phyloP scores from a whole-genome alignment of 2,113 vertebrate species.

The Pycnonotus jocosus region DNA sequence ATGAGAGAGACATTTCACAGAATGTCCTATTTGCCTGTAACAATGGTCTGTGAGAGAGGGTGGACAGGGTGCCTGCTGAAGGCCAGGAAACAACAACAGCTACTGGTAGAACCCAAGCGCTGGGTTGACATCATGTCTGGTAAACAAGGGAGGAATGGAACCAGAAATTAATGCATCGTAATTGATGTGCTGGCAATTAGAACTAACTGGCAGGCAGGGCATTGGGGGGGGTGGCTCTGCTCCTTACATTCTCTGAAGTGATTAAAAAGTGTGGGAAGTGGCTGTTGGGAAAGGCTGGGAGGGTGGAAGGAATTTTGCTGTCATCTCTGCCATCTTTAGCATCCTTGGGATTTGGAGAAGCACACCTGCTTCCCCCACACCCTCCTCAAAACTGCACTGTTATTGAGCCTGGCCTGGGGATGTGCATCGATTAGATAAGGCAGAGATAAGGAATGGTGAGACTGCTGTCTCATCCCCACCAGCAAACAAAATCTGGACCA shows the following conservation, averaged over 20 bases:
- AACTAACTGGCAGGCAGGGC: not conserved
- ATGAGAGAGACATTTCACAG: not conserved
- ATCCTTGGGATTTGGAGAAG: slow-evolving; percentile 20
- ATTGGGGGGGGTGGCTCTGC: not conserved
- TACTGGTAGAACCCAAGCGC: not conserved
- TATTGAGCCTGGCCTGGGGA: not conserved
- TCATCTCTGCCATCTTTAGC: not conserved
- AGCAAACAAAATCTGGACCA: not conserved
- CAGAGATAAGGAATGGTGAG: not conserved
- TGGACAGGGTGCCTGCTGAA: not conserved
- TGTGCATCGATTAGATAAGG: not conserved
- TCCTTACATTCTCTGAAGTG: not conserved
- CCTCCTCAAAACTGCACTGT: not conserved
- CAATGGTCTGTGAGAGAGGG: not conserved
- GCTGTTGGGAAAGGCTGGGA: not conserved
- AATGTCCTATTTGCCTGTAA: not conserved
- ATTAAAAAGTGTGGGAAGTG: not conserved
- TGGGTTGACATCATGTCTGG: slow-evolving; percentile 33
- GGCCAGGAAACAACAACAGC: not conserved
- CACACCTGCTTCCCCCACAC: not conserved
- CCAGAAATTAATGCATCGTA: slow-evolving; percentile 33
- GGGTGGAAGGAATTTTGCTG: slow-evolving; percentile 20
- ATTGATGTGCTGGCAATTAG: slow-evolving; percentile 42
- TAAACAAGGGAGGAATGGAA: slow-evolving; percentile 37
- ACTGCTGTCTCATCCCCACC: rapidly evolving